Base-by-base conservation (phyloP, 2,888 invertebrate genomes). In the Ichneumon xanthorius region DNA sequence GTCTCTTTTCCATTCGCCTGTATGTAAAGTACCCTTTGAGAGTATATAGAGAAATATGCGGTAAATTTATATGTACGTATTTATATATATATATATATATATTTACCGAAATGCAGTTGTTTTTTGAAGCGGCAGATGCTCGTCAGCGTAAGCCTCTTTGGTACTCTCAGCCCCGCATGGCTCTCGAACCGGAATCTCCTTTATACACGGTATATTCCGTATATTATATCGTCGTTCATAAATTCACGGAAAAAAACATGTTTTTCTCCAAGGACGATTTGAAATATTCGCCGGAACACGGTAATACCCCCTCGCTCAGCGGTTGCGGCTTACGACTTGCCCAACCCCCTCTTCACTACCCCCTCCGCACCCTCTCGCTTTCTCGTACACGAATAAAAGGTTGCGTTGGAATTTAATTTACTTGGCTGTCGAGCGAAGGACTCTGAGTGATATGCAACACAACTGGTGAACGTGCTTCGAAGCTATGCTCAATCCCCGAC, bases 401-500 rank as follows among this genome's bases (percentile, higher is more conserved):
- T 68, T 75, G 75, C n/a, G 33, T 33, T 33, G 73, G 68, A 79
- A 83, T 79, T 83, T 75, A 83, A 83, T 83, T 83, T 83, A 68
- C 79, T 70, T n/a, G 37, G 53, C 55, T 67, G 67, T 65, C 77
- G 68, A 76, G 65, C 48, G 26, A 14, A 48, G 37, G 14, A 48
- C 65, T 65, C 48, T 77, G 53, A 77, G 53, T n/a, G 77, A 77
- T 67, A 63, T 55, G 30, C 63, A 75, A 48, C 63, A 48, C 53
- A 76, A 76, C 53, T 65, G 30, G 63, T 33, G 30, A 33, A 63
- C 33, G 63, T 63, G 14, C 16, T 33, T 63, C 63, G 30, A 30
- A 30, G 63, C 30, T 33, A 14, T 58, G 58, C 26, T 63, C 63
- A n/a, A 16, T 63, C 30, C 9, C 16, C 30, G 33, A 33, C 16